These are phyloP conservation scores for Pediacus dermestoides DNA, from an alignment of 2,888 invertebrate species.

Conservation along the genomic window DNA sequence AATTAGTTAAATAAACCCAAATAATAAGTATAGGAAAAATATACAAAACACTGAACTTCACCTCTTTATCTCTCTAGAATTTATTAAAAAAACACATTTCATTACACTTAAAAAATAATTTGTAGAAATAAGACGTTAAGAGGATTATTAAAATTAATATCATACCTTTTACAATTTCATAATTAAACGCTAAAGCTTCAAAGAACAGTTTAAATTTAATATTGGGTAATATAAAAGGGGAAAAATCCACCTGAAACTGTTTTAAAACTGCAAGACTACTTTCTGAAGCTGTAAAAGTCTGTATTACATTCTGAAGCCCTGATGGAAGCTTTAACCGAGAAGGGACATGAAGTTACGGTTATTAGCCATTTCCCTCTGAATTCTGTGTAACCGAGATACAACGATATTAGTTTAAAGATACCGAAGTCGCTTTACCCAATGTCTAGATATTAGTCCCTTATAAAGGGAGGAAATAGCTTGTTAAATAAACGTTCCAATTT, in stretches of 20 bases:
- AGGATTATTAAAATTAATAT: conserved; percentile 18
- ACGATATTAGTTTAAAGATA: conserved; percentile 54
- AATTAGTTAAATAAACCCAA: too few relatives aligned
- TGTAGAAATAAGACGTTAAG: conserved; percentile 5
- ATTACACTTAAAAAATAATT: too few relatives aligned
- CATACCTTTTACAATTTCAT: conserved; percentile 18
- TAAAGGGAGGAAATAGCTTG: conserved; percentile 13
- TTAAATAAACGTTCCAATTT: conserved; percentile 14
- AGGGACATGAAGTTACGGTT: conserved; percentile 66
- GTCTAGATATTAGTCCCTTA: conserved; percentile 15
- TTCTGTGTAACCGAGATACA: conserved; percentile 53
- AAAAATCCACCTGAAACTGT: conserved; percentile 28
- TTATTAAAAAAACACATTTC: too few relatives aligned
- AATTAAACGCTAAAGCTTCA: conserved; percentile 21
- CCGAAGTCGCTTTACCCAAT: conserved; percentile 29
- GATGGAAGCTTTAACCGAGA: conserved; percentile 53
- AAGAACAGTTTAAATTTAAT: conserved; percentile 22
- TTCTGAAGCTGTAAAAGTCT: conserved; percentile 1
- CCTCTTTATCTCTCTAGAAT: too few relatives aligned
- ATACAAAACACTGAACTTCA: too few relatives aligned
- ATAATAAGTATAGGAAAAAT: too few relatives aligned
- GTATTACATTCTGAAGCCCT: conserved; percentile 50
- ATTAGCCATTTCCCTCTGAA: conserved; percentile 61
- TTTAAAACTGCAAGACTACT: conserved; percentile 54
- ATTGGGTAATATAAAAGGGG: conserved; percentile 14